Base-by-base conservation (phyloP, 2,113 vertebrate genomes). In the Paracanthobrama guichenoti region DNA sequence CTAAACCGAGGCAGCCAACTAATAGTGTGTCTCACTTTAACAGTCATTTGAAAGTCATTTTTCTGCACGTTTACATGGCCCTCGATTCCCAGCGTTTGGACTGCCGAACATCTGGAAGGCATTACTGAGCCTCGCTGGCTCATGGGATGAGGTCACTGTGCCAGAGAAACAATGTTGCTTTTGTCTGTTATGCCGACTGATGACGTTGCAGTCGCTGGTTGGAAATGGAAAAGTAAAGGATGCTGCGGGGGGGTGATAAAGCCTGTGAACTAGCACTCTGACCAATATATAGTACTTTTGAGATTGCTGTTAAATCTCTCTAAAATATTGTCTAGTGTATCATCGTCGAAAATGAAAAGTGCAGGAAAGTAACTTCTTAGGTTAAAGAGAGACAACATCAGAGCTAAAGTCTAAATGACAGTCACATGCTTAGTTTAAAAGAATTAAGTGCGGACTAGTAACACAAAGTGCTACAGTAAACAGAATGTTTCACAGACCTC, bases 71-170 rank as follows among this genome's bases (percentile, higher is more conserved):
- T 88, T 89, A 84, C 86, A 81, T 85, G 82, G 78, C 84, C 81
- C 87, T 66, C 31, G 64, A 74, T 87, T 88, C 75, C 84, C 82
- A 87, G 82, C 78, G 67, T 76, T 71, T 79, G 92, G 79, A 31
- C 2, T 1, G 53, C 55, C 86, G 81, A 89, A 91, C 94, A 91
- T 94, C 92, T 94, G 93, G 92, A 87, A 91, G 89, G 55, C 80
- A 91, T 94, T 93, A 92, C 84, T 44, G 24, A 83, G 79, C 82
- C 87, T 73, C 42, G 84, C 81, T 91, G 90, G 93, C 84, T 91
- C 87, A 81, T 84, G 84, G 77, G 81, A 86, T 90, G 90, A 94
- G 85, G 88, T 93, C 91, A 87, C 79, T 74, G 62, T 67, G 67
- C 80, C 79, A 80, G 78, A 85, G 83, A 78, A 87, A 88, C 88